phyloP scores from a whole-genome alignment of 2,888 invertebrate genomes.

The Yponomeuta evonymella region DNA sequence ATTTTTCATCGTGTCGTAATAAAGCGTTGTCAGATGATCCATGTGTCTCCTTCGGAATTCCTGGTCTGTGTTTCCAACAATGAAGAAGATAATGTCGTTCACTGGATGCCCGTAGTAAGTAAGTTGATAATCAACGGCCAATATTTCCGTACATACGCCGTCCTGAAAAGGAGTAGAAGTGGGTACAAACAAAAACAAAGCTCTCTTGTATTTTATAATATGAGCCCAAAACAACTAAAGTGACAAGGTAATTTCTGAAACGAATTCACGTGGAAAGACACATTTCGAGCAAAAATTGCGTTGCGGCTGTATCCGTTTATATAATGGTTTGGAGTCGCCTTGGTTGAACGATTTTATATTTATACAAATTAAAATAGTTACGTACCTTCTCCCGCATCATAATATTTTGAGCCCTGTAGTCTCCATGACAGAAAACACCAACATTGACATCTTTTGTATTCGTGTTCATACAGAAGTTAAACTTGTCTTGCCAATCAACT shows the following conservation, averaged over 20 bases:
- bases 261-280: too few relatives aligned
- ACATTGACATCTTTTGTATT: not conserved
- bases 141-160: constrained; percentile 32
- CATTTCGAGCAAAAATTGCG: too few relatives aligned
- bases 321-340: too few relatives aligned
- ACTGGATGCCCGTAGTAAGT: constrained; percentile 38
- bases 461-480: not conserved
- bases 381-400: constrained; percentile 17
- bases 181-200: not conserved
- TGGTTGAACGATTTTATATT: not conserved
- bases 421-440: constrained; percentile 21
- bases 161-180: constrained; percentile 30
- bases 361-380: constrained; percentile 14
- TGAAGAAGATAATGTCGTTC: constrained; percentile 40
- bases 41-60: constrained; percentile 39
- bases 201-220: too few relatives aligned
- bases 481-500: not conserved
- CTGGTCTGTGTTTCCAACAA: constrained; percentile 36
- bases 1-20: constrained; percentile 32
- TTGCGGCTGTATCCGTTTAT: too few relatives aligned
- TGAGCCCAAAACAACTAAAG: too few relatives aligned
- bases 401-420: constrained; percentile 21
- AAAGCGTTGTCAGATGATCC: constrained; percentile 35
- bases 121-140: constrained; percentile 43
- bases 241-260: too few relatives aligned